A percentile compares a stretch with the other conserved stretches of the same genome.
phyloP scores from a whole-genome alignment of 1,140 invertebrate species.

The fruit fly (Drosophila melanogaster) region Release_6_plus_ISO1_MT NT_033779.5:18735001-18735500 shows the following conservation, averaged over 20 bases:
- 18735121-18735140: conserved; percentile 20
- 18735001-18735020: not conserved
- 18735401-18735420: conserved; percentile 54
- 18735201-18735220: conserved; percentile 32
- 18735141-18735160: conserved; percentile 15
- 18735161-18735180: conserved; percentile 13
- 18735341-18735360: conserved; percentile 57
- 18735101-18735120: conserved; percentile 54
- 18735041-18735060: conserved; percentile 24
- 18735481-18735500: conserved; percentile 15
- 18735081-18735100: conserved; percentile 49
- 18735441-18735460: conserved; percentile 15
- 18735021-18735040: not conserved
- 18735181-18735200: conserved; percentile 12
- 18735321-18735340: conserved; percentile 59
- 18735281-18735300: conserved; percentile 41
- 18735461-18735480: conserved; percentile 28
- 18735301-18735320: conserved; percentile 18
- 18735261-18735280: conserved; percentile 56
- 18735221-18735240: conserved; percentile 42
- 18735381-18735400: conserved; percentile 54
- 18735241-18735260: conserved; percentile 32
- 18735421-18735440: conserved; percentile 23
- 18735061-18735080: conserved; percentile 44
- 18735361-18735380: conserved; percentile 41